Conservation (phyloP, 2,113 vertebrate species). For the Centropus unirufus region DNA sequence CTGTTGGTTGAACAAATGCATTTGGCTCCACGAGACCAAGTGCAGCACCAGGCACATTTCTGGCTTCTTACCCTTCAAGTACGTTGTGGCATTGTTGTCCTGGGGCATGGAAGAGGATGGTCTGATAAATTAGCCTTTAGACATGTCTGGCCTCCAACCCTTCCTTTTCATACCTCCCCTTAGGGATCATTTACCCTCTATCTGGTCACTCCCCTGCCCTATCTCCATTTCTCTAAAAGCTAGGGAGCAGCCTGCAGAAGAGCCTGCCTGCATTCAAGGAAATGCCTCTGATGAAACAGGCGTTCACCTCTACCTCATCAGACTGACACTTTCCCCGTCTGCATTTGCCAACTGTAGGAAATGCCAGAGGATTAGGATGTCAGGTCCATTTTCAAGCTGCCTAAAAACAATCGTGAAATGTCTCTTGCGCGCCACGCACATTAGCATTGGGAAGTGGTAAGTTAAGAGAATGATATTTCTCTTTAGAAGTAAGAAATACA, state of each 20-base stretch:
- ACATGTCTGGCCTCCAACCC: not conserved
- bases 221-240: not conserved
- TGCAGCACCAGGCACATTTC: not conserved
- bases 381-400: not conserved
- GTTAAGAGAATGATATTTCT: not conserved
- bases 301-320: not conserved
- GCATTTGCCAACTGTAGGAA: not conserved
- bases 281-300: not conserved
- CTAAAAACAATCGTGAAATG: not conserved
- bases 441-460: not conserved
- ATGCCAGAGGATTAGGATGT: not conserved
- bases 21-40: not conserved
- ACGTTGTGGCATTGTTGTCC: not conserved
- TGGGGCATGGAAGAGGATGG: not conserved
- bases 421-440: not conserved
- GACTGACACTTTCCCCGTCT: not conserved
- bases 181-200: not conserved
- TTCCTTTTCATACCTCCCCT: not conserved
- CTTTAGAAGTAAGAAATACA: not conserved
- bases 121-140: not conserved
- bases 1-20: not conserved
- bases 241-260: not conserved
- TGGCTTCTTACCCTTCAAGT: not conserved
- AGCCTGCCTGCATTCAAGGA: not conserved
- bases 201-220: not conserved